These are phyloP conservation scores for Procavia capensis DNA, from an alignment of 2,113 vertebrate genomes.

Conservation along the genomic window DNA sequence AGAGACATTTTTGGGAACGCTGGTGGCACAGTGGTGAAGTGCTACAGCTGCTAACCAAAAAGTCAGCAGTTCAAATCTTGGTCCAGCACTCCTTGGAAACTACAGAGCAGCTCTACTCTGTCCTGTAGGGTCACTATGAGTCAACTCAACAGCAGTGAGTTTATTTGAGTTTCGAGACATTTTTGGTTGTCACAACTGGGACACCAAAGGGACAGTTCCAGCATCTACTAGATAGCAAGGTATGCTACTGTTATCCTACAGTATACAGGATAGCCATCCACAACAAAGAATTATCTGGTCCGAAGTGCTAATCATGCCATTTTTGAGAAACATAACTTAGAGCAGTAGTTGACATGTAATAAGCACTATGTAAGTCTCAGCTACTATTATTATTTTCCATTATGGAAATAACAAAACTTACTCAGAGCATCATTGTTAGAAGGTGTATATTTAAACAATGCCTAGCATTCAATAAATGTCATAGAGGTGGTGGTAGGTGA, in stretches of 20 bases:
- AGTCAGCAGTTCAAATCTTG: too few species aligned
- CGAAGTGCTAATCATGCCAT: background rate
- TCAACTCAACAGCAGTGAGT: too few species aligned
- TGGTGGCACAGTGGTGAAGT: too few species aligned
- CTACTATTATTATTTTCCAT: background rate
- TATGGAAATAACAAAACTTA: background rate
- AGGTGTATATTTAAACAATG: background rate
- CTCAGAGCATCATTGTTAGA: background rate
- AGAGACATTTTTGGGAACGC: background rate
- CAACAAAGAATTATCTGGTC: background rate
- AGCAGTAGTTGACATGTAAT: background rate
- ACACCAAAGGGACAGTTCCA: background rate
- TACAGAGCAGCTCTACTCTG: too few species aligned
- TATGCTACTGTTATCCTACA: background rate
- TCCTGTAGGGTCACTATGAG: too few species aligned
- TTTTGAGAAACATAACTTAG: constrained; percentile 37
- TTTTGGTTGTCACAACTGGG: background rate
- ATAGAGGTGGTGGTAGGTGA: background rate
- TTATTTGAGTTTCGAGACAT: background rate
- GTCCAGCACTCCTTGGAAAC: too few species aligned
- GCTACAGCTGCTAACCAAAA: too few species aligned
- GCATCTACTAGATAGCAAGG: background rate
- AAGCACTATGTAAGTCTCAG: constrained; percentile 13
- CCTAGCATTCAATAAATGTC: background rate
- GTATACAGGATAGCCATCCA: background rate